Evolutionary conservation across 2,113 vertebrate genomes (phyloP), one percentile per base, ranked within the genome.

Genomic region (Gasterosteus nipponicus): DNA sequence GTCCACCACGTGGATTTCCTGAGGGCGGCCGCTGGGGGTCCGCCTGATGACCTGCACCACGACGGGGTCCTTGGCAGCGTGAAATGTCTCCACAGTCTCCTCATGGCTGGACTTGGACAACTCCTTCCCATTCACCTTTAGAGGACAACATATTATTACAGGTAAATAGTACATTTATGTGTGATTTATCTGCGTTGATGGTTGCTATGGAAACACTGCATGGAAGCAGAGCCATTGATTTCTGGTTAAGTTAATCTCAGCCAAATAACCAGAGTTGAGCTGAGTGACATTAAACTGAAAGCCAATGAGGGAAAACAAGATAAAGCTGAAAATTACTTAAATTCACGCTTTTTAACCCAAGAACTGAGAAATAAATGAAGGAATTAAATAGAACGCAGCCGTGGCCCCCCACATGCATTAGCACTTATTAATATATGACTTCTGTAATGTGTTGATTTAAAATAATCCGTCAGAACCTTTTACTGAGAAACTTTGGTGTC

Each of bases 81-180:
- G 96, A 74, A 99, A 97, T 76, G 95, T 95, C 89, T 98, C 96
- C 93, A 96, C 95, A 31, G 96, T 95, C 66, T 98, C 97, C 72
- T 99, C 97, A 16, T 99, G 97, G 81, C 95, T 97, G 77, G 96
- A 96, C 87, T 96, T 97, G 31, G 96, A 97, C 49, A 98, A 94
- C 89, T 98, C 97, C 83, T 96, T 98, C 65, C 97, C 97, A 77
- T 97, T 99, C 84, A 99, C 97, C 98, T 99, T 89, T 26, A 62
- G 58, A 90, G 2, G 26, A 73, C 10, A 26, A 10, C 4, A 14
- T 16, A 26, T 29, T 0, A 67, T 12, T 19, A 5, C 0, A 46
- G 19, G 10, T 16, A 44, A 3, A 14, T 53, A 11, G 3, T 4
- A 53, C 10, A 53, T 19, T 18, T 44, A 1, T 2, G 0, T n/a